These are phyloP conservation scores for Cryptophagus acutangulus DNA, from an alignment of 2,888 invertebrate genomes.

Conservation along the genomic window DNA sequence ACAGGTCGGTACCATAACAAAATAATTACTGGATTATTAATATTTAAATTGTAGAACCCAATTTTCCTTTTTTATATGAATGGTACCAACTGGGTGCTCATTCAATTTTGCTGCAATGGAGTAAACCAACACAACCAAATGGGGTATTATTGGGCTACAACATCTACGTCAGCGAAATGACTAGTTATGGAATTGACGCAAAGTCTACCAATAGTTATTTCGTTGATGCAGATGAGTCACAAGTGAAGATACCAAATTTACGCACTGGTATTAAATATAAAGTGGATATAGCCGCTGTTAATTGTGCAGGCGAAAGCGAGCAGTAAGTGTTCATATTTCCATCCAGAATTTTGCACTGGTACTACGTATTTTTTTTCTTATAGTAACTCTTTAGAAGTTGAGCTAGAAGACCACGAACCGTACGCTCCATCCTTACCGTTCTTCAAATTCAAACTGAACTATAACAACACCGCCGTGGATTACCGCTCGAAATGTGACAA, in stretches of 20 bases:
- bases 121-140: constrained; percentile 35
- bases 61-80: constrained; percentile 33
- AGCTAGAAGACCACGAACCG: constrained; percentile 30
- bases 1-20: constrained; percentile 28
- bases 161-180: constrained; percentile 34
- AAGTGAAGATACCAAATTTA: constrained; percentile 36
- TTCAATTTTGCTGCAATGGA: constrained; percentile 37
- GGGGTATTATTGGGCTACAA: constrained; percentile 38
- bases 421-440: constrained; percentile 33
- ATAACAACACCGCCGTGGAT: constrained; percentile 26
- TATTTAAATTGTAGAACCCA: constrained; percentile 32
- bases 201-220: constrained; percentile 31
- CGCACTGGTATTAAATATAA: constrained; percentile 32
- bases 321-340: constrained; percentile 24
- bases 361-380: constrained; percentile 12
- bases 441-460: constrained; percentile 36
- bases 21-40: constrained; percentile 1
- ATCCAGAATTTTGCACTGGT: neutral
- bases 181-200: constrained; percentile 26
- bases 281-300: constrained; percentile 35
- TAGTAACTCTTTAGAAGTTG: constrained; percentile 32
- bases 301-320: constrained; percentile 40
- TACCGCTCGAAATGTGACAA: constrained; percentile 23
- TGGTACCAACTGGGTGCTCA: constrained; percentile 32
- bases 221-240: constrained; percentile 32